A percentile compares a stretch with the other conserved stretches of the same genome.
Evolutionary conservation across 2,888 invertebrate genomes (phyloP).

Genomic region (Clostera curtula): DNA sequence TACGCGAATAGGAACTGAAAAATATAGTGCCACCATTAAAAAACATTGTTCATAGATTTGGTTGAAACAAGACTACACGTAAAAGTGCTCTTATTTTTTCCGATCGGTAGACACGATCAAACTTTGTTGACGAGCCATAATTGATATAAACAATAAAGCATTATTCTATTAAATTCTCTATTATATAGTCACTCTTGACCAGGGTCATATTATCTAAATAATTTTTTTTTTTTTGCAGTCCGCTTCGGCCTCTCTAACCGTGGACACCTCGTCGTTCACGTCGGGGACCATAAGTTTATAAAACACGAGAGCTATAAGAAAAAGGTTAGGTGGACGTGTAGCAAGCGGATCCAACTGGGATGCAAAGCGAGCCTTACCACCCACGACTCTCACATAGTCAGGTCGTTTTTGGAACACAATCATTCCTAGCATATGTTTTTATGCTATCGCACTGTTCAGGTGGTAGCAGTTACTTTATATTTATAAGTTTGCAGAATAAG

Average conservation of each 20-base stretch:
- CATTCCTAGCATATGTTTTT: constrained; percentile 23
- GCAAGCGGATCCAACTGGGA: constrained; percentile 43
- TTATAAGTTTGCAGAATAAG: too few relatives aligned
- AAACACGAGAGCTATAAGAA: constrained; percentile 59
- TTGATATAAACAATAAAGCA: too few relatives aligned
- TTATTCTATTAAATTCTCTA: too few relatives aligned
- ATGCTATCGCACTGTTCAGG: too few relatives aligned
- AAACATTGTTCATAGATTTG: too few relatives aligned
- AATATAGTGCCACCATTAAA: too few relatives aligned
- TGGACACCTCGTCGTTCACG: constrained; percentile 49
- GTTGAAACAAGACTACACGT: too few relatives aligned
- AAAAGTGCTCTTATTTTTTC: too few relatives aligned
- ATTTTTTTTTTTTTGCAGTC: constrained; percentile 35
- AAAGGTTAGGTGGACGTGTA: constrained; percentile 61
- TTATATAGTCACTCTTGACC: neutral
- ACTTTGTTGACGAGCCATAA: too few relatives aligned
- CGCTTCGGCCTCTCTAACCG: constrained; percentile 53
- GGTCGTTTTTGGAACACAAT: constrained; percentile 49
- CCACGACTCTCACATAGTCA: constrained; percentile 38
- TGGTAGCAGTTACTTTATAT: too few relatives aligned
- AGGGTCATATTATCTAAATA: constrained; percentile 2
- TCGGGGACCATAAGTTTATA: constrained; percentile 52
- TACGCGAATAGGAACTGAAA: too few relatives aligned
- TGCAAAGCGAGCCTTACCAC: constrained; percentile 58
- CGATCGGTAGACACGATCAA: too few relatives aligned